phyloP scores from a whole-genome alignment of 2,113 vertebrate species.

The Mionectes macconnelli region DNA sequence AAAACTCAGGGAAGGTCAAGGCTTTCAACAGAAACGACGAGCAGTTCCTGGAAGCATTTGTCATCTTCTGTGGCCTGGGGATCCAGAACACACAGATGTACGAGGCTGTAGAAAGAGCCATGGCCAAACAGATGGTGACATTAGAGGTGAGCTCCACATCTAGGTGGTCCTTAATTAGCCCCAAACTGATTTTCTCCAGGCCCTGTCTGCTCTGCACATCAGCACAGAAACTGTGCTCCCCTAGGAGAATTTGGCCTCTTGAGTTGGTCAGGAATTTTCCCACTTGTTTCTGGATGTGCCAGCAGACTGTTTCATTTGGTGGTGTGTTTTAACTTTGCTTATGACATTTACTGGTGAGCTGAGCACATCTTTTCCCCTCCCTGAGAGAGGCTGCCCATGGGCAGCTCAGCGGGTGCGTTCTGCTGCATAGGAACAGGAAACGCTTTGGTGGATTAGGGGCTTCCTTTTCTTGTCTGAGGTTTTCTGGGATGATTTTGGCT shows the following conservation, averaged over 20 bases:
- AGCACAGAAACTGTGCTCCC: not conserved
- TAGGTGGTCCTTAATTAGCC: slow-evolving; percentile 9
- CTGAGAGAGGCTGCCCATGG: not conserved
- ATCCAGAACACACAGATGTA: slow-evolving; percentile 99
- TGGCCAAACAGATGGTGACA: slow-evolving; percentile 98
- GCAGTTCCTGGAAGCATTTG: slow-evolving; percentile 96
- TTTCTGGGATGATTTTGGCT: slow-evolving; percentile 41
- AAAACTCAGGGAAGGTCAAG: slow-evolving; percentile 82
- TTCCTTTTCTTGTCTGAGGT: slow-evolving; percentile 17
- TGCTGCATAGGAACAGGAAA: not conserved
- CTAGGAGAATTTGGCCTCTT: not conserved
- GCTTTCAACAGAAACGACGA: slow-evolving; percentile 97
- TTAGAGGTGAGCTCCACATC: slow-evolving; percentile 85
- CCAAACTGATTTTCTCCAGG: not conserved
- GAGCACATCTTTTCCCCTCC: not conserved
- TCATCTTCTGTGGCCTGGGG: slow-evolving; percentile 95
- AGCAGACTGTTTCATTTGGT: not conserved
- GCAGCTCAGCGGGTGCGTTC: not conserved
- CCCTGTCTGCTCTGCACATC: not conserved
- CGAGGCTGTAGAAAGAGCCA: slow-evolving; percentile 91
- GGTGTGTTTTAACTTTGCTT: not conserved
- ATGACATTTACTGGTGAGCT: not conserved
- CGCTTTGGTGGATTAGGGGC: not conserved
- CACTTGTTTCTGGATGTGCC: not conserved
- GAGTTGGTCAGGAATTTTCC: not conserved